Base-by-base conservation (phyloP, 2,797 vertebrate genomes). In the Sebastes trivittatus region DNA sequence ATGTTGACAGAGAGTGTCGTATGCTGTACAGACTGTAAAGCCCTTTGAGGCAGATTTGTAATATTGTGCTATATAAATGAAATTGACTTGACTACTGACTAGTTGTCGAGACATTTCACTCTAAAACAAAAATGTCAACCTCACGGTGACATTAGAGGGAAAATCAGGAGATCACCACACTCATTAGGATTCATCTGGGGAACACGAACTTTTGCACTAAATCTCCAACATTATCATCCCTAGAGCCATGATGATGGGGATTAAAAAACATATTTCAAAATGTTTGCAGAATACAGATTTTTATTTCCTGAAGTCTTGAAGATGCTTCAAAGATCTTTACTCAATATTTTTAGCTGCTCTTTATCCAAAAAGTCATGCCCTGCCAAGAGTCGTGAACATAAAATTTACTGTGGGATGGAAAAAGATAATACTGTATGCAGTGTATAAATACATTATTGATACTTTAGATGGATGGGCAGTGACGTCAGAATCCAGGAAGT, bases 401-500 rank as follows among this genome's bases (percentile, higher is more conserved):
- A 30, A 25, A 54, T 16, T 5, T 27, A 9, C 49, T 32, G 2
- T 34, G 11, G 14, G 20, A 42, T 30, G 63, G 13, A 69, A 69
- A 69, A 77, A 60, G 18, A 52, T 20, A 52, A 52, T 52, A 52
- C 46, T 52, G 46, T 52, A 20, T 52, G 8, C 7, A 27, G n/a
- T 27, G 25, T 59, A 32, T 23, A 18, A 18, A 32, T 22, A 16
- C 11, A 18, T 30, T 23, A 23, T 49, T 20, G 11, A 56, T 16
- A 59, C 7, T 70, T 49, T 67, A 60, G 30, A 30, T 62, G 11
- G 9, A 66, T 49, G 20, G 58, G n/a, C 2, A 13, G 18, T 58
- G 27, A 82, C 36, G 56, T 65, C 29, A 67, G 56, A 70, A 66
- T 75, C 73, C 42, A 72, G 59, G 11, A 61, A 78, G 74, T 27